Evolutionary conservation across 1,140 invertebrate genomes (phyloP).

Genomic region (Drosophila tani): DNA sequence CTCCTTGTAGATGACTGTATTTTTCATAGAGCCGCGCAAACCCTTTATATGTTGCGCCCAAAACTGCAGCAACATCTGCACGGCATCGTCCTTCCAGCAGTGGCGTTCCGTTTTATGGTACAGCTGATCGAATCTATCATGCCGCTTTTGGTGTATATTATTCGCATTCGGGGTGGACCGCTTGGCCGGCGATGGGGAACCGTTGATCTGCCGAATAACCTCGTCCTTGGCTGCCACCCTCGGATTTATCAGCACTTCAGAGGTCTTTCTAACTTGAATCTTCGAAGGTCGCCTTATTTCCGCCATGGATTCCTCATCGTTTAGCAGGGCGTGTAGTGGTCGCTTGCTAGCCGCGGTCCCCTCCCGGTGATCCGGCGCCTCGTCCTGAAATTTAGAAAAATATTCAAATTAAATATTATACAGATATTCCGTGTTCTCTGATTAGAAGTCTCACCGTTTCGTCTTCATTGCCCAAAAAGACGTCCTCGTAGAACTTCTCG

Average conservation of each 20-base stretch:
- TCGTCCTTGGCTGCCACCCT: conserved; percentile 9
- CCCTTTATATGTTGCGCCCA: conserved; percentile 50
- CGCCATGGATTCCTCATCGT: neutral
- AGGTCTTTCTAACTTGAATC: neutral
- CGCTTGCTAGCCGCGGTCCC: neutral
- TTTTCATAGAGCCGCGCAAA: conserved; percentile 31
- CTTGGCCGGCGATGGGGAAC: neutral
- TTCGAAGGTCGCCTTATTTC: neutral
- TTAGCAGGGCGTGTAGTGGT: conserved; percentile 3
- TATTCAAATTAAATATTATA: neutral
- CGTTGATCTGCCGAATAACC: conserved; percentile 30
- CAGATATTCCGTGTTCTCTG: too few species aligned
- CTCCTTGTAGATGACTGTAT: conserved; percentile 37
- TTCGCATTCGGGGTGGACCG: neutral
- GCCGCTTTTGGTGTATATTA: neutral
- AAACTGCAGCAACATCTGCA: conserved; percentile 51
- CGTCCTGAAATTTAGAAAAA: neutral
- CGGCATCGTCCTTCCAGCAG: conserved; percentile 54
- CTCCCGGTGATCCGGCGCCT: neutral
- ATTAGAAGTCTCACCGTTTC: neutral
- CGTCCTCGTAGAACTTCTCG: conserved; percentile 34
- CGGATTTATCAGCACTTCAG: neutral
- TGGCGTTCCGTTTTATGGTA: conserved; percentile 43
- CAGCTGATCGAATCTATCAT: conserved; percentile 12
- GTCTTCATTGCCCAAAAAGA: conserved; percentile 21